Evolutionary conservation across 1,140 invertebrate species (phyloP), one percentile per base, ranked within the genome.

Genomic region (Ruditapes philippinarum): DNA sequence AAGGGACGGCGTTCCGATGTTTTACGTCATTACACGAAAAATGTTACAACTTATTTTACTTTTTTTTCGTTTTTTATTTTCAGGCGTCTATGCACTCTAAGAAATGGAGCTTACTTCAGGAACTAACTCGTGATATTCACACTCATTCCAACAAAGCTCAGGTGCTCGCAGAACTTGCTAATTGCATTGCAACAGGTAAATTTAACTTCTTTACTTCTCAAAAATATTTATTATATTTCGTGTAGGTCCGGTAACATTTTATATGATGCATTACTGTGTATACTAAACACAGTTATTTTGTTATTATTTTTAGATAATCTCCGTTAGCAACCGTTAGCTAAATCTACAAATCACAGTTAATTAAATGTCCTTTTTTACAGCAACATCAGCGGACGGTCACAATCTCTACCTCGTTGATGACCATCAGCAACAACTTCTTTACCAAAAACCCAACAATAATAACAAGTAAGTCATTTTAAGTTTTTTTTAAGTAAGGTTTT

Each of bases 81-180:
- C 93, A 96, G 96, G 97, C 97, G 87, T 97, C 96, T 92, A 96
- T 97, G 9, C 97, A 97, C 84, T 96, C 96, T 1, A 97, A 97
- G 93, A 97, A 97, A 92, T 94, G 97, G n/a, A 96, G 97, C 90
- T 97, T 97, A 96, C 95, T 97, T n/a, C 96, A 96, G 90, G 96
- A 97, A 85, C 92, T 97, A 51, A 97, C 97, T 7, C 94, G 96
- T 28, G 96, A 96, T n/a, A 93, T 97, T 5, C 96, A 97, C 90
- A 91, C 94, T 33, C 94, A 95, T 81, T 96, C 96, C 5, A 96
- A 96, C 57, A 96, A 96, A 91, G 95, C 95, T 40, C 96, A 96
- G 54, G 97, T 97, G 4, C 93, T 97, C 28, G 96, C 96, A 95
- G 97, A 97, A 94, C 92, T 97, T 73, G 96, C 96, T 0, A 95